Evolutionary conservation across 2,797 vertebrate species (phyloP).

Genomic region (Acipenser oxyrinchus): DNA sequence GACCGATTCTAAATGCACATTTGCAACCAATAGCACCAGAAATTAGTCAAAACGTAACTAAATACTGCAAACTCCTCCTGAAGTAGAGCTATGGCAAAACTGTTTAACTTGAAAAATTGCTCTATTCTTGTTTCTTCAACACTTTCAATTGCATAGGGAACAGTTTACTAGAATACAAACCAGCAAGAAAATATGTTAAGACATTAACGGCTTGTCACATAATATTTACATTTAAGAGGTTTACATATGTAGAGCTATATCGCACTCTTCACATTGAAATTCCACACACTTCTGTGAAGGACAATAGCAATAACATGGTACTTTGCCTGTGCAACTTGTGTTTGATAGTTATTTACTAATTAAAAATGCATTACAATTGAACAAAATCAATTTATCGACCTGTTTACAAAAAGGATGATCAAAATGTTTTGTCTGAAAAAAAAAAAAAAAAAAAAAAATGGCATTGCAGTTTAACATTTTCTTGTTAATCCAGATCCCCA

Average conservation of each 20-base stretch:
- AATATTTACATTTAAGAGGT: slow-evolving; percentile 3
- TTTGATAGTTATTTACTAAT: too few species aligned
- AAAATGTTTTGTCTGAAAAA: too few species aligned
- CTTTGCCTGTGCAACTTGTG: too few species aligned
- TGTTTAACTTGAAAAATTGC: slow-evolving; percentile 54
- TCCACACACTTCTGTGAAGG: not conserved
- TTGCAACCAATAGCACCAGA: slow-evolving; percentile 69
- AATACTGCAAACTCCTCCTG: slow-evolving; percentile 73
- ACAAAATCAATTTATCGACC: too few species aligned
- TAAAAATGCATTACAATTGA: too few species aligned
- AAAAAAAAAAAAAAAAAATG: too few species aligned
- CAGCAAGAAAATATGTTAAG: slow-evolving; percentile 61
- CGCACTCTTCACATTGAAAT: not conserved
- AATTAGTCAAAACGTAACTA: slow-evolving; percentile 63
- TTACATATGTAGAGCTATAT: not conserved
- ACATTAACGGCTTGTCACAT: slow-evolving; percentile 59
- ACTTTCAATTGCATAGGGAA: slow-evolving; percentile 78
- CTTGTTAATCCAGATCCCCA: too few species aligned
- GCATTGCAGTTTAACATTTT: too few species aligned
- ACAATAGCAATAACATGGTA: not conserved
- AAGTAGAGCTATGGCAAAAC: slow-evolving; percentile 65
- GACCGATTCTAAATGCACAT: slow-evolving; percentile 42
- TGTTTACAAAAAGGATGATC: too few species aligned
- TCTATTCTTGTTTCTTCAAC: slow-evolving; percentile 52
- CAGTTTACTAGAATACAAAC: slow-evolving; percentile 42